Conservation (phyloP, 2,797 vertebrate genomes). For the Sorex maritimensis region DNA sequence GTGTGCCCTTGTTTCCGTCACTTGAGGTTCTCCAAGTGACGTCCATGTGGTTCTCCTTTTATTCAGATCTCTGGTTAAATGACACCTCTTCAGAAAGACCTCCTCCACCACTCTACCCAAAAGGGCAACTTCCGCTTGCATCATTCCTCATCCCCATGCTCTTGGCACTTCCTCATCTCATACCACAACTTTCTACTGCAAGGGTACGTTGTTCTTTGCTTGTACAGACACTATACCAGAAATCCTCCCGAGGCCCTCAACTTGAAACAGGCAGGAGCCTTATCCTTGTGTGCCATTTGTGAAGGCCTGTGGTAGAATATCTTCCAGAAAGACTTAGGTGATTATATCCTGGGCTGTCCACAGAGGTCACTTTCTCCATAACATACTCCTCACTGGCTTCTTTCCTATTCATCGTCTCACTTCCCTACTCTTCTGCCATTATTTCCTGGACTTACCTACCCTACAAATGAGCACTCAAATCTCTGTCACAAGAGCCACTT, state of each 20-base stretch:
- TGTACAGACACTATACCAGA: not conserved
- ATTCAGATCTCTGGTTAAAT: not conserved
- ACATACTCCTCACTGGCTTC: not conserved
- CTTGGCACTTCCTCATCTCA: not conserved
- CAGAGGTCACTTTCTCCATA: not conserved
- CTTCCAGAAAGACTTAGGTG: not conserved
- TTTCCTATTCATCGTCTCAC: constrained; percentile 5
- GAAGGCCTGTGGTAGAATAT: not conserved
- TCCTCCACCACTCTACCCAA: not conserved
- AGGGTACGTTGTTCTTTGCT: not conserved
- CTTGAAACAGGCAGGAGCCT: not conserved
- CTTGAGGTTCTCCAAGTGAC: not conserved
- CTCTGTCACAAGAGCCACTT: not conserved
- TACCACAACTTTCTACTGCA: not conserved
- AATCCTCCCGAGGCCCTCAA: not conserved
- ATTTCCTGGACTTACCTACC: not conserved
- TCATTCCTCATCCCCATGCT: not conserved
- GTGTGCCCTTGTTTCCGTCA: not conserved
- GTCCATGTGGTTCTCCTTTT: not conserved
- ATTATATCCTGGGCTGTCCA: not conserved
- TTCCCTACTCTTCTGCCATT: not conserved
- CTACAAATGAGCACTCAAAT: not conserved
- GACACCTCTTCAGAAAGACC: constrained; percentile 12
- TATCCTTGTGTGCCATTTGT: not conserved
- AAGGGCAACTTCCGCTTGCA: not conserved